Percentiles rank a stretch among this genome's conserved stretches.
phyloP scores from a whole-genome alignment of 35 echinoderm and acorn worm genomes.

The Amphiura filiformis region DNA sequence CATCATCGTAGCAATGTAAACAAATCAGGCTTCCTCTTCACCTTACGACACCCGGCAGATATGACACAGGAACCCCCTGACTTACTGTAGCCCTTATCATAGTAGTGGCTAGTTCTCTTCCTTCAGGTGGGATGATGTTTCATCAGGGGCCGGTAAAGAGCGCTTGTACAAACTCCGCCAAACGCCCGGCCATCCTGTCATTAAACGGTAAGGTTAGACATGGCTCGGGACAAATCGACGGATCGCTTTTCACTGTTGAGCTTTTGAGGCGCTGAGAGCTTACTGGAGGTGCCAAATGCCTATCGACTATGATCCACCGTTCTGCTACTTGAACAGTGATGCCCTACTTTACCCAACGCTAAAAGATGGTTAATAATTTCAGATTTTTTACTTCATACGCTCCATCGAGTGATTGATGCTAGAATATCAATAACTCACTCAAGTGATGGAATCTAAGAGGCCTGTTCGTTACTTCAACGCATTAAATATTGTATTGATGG shows the following conservation, averaged over 20 bases:
- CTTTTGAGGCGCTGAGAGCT: slow-evolving; percentile 1
- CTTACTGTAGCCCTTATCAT: neutral
- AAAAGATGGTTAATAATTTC: slow-evolving; percentile 10
- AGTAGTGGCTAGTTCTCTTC: too few species aligned
- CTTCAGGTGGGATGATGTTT: neutral
- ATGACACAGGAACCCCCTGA: neutral
- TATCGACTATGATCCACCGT: neutral
- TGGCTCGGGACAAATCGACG: neutral
- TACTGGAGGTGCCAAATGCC: neutral
- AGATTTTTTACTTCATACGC: neutral
- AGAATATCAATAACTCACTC: neutral
- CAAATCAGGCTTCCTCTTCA: neutral
- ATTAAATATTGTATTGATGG: slow-evolving; percentile 10
- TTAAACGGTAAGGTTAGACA: slow-evolving; percentile 11
- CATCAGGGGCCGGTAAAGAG: neutral
- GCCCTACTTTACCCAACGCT: neutral
- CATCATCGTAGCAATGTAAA: neutral
- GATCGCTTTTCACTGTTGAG: neutral
- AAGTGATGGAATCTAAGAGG: neutral
- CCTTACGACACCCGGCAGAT: neutral
- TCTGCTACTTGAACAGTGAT: neutral
- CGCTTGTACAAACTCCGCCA: neutral
- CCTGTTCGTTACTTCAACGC: neutral
- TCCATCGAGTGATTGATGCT: neutral
- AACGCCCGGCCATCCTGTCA: neutral